These are phyloP conservation scores for Lepidurus couesii DNA, from an alignment of 1,140 invertebrate species.

Conservation along the genomic window DNA sequence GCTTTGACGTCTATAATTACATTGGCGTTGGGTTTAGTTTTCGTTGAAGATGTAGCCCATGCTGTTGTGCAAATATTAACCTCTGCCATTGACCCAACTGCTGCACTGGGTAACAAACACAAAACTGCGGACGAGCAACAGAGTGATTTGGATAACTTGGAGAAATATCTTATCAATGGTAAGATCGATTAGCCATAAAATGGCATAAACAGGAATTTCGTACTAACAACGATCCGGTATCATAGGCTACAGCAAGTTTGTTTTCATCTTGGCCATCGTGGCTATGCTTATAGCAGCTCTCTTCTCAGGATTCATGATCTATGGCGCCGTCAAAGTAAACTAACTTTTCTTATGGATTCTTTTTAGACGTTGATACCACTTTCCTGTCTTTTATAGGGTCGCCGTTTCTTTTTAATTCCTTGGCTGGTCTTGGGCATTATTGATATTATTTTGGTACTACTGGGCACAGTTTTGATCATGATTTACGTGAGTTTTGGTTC, in stretches of 20 bases:
- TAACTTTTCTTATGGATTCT: neutral
- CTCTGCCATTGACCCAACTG: constrained; percentile 7
- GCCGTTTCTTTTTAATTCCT: constrained; percentile 31
- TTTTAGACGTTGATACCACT: neutral
- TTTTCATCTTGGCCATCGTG: constrained; percentile 30
- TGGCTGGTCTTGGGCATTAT: constrained; percentile 34
- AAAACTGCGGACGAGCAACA: constrained; percentile 26
- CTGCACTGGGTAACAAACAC: constrained; percentile 28
- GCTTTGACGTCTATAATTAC: constrained; percentile 31
- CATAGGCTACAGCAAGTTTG: constrained; percentile 30
- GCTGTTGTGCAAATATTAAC: constrained; percentile 24
- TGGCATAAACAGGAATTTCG: no score
- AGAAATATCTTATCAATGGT: constrained; percentile 32
- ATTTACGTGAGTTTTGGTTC: constrained; percentile 23
- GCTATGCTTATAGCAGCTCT: constrained; percentile 25
- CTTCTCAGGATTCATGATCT: constrained; percentile 30
- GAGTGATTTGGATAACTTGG: constrained; percentile 21
- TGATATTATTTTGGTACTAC: constrained; percentile 28
- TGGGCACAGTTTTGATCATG: constrained; percentile 16
- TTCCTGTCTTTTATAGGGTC: constrained; percentile 20
- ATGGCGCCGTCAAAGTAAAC: constrained; percentile 30
- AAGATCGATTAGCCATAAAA: neutral
- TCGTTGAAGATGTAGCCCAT: constrained; percentile 30
- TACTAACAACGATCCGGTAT: neutral
- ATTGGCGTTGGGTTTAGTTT: constrained; percentile 24